Conservation (phyloP, 1,140 invertebrate genomes). For the Mamestra configurata region DNA sequence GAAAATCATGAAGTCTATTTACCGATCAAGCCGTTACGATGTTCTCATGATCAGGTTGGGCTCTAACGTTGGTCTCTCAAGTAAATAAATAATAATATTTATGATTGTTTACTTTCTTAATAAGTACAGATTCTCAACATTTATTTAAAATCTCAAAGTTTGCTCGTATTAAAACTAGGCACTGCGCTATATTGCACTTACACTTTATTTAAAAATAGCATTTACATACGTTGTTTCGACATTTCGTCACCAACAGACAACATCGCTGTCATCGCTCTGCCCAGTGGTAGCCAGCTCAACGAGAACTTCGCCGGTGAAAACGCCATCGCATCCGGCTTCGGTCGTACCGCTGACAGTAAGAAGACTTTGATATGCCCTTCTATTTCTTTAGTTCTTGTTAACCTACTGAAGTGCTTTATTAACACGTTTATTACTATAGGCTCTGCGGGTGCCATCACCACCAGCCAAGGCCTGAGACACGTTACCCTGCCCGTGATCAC, state of each 20-base stretch:
- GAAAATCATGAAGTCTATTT: too few species aligned
- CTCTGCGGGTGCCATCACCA: slow-evolving; percentile 16
- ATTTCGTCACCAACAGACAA: slow-evolving; percentile 28
- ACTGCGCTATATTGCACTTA: too few species aligned
- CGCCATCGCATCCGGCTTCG: slow-evolving; percentile 54
- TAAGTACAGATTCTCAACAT: too few species aligned
- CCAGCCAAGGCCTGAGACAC: slow-evolving; percentile 31
- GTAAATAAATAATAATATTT: too few species aligned
- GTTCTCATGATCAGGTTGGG: too few species aligned
- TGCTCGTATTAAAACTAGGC: too few species aligned
- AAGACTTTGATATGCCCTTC: not conserved
- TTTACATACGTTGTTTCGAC: too few species aligned
- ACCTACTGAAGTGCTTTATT: not conserved
- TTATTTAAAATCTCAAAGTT: too few species aligned
- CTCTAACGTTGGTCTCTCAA: too few species aligned
- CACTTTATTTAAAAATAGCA: too few species aligned
- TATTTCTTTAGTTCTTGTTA: not conserved
- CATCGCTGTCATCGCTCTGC: slow-evolving; percentile 50
- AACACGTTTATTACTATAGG: slow-evolving; percentile 22
- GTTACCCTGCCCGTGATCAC: slow-evolving; percentile 48
- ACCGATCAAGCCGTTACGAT: too few species aligned
- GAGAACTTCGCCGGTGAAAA: slow-evolving; percentile 44
- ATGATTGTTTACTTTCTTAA: too few species aligned
- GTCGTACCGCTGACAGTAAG: slow-evolving; percentile 59
- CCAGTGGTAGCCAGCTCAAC: slow-evolving; percentile 42